Base-by-base conservation (phyloP, 2,888 invertebrate species). In the Agrilus biguttatus region DNA sequence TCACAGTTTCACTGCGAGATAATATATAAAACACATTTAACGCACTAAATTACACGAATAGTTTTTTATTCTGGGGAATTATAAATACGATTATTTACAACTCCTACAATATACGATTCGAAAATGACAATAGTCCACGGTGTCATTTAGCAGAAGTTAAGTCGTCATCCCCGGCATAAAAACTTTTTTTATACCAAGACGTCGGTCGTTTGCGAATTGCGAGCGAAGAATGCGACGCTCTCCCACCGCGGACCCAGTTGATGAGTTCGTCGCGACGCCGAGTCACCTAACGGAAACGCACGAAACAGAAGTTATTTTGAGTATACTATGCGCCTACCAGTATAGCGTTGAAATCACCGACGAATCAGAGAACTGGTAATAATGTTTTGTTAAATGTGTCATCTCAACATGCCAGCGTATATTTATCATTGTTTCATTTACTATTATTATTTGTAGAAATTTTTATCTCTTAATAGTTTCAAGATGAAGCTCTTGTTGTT, bases 131-230 rank as follows among this genome's bases (percentile, higher is more conserved):
- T 28, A 28, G 62, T 61, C 62, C 68, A 68, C 69, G 70, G 71
- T 69, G 68, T 65, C 67, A 67, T 56, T 68, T 76, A 77, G 78
- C 77, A 78, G 77, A 77, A 80, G 76, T 77, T 60, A 80, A 79
- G 78, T 80, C 80, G 80, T 80, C 75, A 75, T 79, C 75, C 76
- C 76, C 75, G 76, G 77, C 72, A 66, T 72, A 73, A 52, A 53
- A 53, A 60, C 28, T 28, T 28, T 28, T 23, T 67, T 60, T 64
- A 72, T 70, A 78, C 78, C 83, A 83, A 86, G 85, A 85, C 85
- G 86, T 86, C 85, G 85, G 83, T 86, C 85, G 86, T 83, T 83
- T 83, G 82, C 83, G 81, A 83, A 82, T 83, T 79, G 82, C 79
- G 79, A 82, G 82, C 82, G 83, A 82, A 81, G 81, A 82, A 81